Evolutionary conservation across 2,888 invertebrate genomes (phyloP), one percentile per base, ranked within the genome.

Genomic region (Sycophila texana): DNA sequence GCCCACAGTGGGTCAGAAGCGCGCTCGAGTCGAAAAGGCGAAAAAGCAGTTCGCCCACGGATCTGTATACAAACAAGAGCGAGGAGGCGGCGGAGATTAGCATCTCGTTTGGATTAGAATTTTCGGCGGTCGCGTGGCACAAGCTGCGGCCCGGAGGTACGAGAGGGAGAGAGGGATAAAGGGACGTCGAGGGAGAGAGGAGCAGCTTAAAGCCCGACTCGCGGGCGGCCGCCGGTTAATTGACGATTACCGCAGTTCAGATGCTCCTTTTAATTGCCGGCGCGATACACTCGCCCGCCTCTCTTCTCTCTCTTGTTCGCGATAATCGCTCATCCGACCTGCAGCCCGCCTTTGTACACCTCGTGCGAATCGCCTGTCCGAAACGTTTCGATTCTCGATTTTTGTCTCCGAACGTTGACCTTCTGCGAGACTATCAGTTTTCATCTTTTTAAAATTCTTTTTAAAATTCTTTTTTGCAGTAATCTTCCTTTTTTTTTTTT

Each of bases 211-310:
- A 66, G 63, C 55, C 53, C 16, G 47, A 26, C 77, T 63, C 39
- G 39, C 39, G 7, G 22, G 14, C 66, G 67, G 61, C 51, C 78
- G 74, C 49, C 18, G 73, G 76, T 76, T 81, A 81, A 81, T 81
- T 81, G 78, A 53, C 81, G 81, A 78, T 81, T 78, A 81, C 83
- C 84, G 81, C 84, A 81, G 82, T 85, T 82, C 84, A 83, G 85
- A 83, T 83, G 83, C 81, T 81, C 83, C 84, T 86, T 86, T 86
- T 88, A 87, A 88, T 88, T 86, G 85, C 86, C 84, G 83, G 83
- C 84, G 83, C 84, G 86, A 86, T 82, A 82, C 65, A 70, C 85
- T 83, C 83, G 83, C 83, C 82, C 84, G 77, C 83, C 82, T 81
- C 83, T 10, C n/a, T 30, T 67, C 18, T 77, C 55, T 68, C 58